Evolutionary conservation across 1,140 invertebrate species (phyloP), one percentile per base, ranked within the genome.

Genomic region (Heliothis subflexa): DNA sequence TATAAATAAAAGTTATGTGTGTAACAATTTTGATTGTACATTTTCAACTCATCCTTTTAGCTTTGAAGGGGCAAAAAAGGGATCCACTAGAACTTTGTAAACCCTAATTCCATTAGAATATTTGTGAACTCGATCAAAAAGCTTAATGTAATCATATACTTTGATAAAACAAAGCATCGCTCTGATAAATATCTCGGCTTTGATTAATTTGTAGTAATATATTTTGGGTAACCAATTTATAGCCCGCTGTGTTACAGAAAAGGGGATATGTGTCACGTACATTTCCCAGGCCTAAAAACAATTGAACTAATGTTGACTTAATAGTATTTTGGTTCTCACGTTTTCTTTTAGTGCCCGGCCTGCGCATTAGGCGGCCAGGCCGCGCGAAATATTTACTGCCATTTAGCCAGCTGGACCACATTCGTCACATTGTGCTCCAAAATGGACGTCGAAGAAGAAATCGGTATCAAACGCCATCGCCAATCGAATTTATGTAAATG

Each of bases 21-120:
- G 7, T 40, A 5, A 40, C 33, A 9, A 40, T 40, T 9, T 25
- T 9, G 3, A 40, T 40, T 40, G 33, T 40, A 25, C n/a, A 55
- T 55, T 55, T 18, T 10, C 54, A 21, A 54, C n/a, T 54, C 54
- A 7, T 21, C 7, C 55, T 21, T 25, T 57, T 25, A 5, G 13
- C 55, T 28, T 59, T 28, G 21, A 59, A 16, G 21, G 21, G 55
- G 4, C 55, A 59, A 59, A 59, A 59, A 59, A 59, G 21, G 55
- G 21, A 59, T 14, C 28, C 55, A 59, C 25, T 28, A 28, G 12
- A 12, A 14, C 21, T 57, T 25, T 21, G 54, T 59, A 4, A 14
- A 59, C 11, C 21, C 21, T 59, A 28, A 57, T 57, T 25, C 3
- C 13, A 57, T 59, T 5, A 59, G 21, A 13, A 5, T 28, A 28